Base-by-base conservation (phyloP, 1,140 invertebrate species). In the Bicyclus anynana region DNA sequence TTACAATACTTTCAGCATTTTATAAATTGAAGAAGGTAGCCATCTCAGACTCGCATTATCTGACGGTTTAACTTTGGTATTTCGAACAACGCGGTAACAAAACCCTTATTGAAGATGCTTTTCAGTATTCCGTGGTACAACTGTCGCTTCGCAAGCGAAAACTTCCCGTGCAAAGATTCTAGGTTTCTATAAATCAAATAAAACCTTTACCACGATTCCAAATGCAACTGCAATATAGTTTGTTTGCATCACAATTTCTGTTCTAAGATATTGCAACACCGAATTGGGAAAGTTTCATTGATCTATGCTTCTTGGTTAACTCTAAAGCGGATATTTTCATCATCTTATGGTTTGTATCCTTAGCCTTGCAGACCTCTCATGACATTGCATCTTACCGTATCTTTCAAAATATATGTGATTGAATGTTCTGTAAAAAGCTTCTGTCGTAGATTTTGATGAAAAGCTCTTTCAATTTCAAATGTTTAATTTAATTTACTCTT, bases 301-400 rank as follows among this genome's bases (percentile, higher is more conserved):
- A 81, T 69, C 68, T 82, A 64, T 83, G 83, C 85, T 86, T 88
- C 85, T 88, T 88, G 85, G 85, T 88, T 75, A 84, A 88, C 85
- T 88, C 85, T 88, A 83, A 77, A 77, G 84, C 85, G 85, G 82
- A 80, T 75, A 63, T 74, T 69, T 67, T 73, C 65, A 78, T 84
- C 74, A 78, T 80, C 12, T 77, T 78, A 60, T 82, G 82, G 81
- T 84, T 80, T 78, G 77, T 83, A 84, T 67, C 76, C 67, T 72
- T 49, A 49, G 61, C 74, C 77, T 83, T 77, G 75, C 78, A 69
- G 75, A 72, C 68, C 56, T 62, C 63, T 74, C 79, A 80, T 80
- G 67, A 70, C 75, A 83, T 79, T 76, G 75, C 77, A 83, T 81
- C 64, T 72, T 59, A 67, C 59, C 65, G 66, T 74, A 68, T 62